Base-by-base conservation (phyloP, 2,797 vertebrate genomes). In the Pangasius mekongensis region DNA sequence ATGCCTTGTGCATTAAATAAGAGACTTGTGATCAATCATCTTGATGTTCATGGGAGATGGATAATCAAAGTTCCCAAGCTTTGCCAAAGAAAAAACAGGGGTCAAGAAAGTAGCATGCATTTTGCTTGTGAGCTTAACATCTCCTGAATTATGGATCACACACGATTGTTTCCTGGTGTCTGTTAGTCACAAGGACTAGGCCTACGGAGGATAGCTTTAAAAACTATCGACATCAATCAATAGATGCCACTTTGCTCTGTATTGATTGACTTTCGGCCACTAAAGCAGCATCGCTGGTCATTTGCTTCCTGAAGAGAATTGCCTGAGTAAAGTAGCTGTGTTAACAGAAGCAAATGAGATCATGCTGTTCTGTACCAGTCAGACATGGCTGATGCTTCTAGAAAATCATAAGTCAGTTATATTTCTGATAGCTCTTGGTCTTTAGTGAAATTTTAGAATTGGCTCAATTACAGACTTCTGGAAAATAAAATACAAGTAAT, bases 101-200 rank as follows among this genome's bases (percentile, higher is more conserved):
- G 82, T 88, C 86, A 76, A 89, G 90, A 90, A 88, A 76, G 89
- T 73, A 56, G 86, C 78, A 43, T 92, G 83, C 91, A 89, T 93
- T 94, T 93, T 89, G 90, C 71, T 81, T 39, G 47, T 85, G 78
- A 89, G 78, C 69, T 91, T 89, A 92, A 87, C 95, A 93, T 88
- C 89, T 83, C 86, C 56, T 93, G 90, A 97, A 96, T 95, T 95
- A 95, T 96, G 93, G 87, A 94, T 96, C 91, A 93, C 92, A 94
- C 93, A 90, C 90, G 92, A 94, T 93, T 92, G 87, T 92, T 92
- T 87, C 94, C 95, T 94, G 95, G 94, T 94, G 91, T 91, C 81
- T 93, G 93, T 95, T 94, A 91, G 91, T 96, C 92, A 90, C 91
- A 93, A 71, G 92, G 91, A 92, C 93, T 90, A 88, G 91, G 93